phyloP scores from a whole-genome alignment of 2,888 invertebrate genomes.

The Andrena haemorrhoa region DNA sequence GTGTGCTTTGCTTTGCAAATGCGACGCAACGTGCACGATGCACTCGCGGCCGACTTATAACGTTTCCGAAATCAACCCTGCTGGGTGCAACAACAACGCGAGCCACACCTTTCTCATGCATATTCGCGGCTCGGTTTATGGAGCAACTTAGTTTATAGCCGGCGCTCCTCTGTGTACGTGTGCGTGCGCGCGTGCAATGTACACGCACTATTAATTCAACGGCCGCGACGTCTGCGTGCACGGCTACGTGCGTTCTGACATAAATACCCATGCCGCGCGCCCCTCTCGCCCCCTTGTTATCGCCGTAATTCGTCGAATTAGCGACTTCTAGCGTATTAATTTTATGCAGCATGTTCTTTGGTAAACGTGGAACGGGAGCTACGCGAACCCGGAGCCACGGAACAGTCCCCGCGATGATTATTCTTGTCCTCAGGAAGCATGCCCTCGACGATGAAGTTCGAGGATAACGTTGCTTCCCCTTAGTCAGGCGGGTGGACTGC shows the following conservation, averaged over 20 bases:
- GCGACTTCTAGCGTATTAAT: slow-evolving; percentile 34
- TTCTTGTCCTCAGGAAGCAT: not conserved
- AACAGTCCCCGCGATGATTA: not conserved
- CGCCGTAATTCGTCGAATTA: slow-evolving; percentile 54
- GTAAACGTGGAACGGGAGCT: not conserved
- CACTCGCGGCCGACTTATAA: slow-evolving; percentile 77
- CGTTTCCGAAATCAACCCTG: slow-evolving; percentile 79
- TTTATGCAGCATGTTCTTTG: not conserved
- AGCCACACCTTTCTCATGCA: slow-evolving; percentile 81
- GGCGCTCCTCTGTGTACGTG: slow-evolving; percentile 30
- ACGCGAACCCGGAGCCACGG: not conserved
- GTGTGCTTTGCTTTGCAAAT: slow-evolving; percentile 80
- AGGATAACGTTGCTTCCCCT: not conserved
- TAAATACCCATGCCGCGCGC: slow-evolving; percentile 34
- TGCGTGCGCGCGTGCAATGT: slow-evolving; percentile 45
- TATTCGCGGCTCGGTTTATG: slow-evolving; percentile 78
- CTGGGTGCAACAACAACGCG: slow-evolving; percentile 67
- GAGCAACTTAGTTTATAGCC: slow-evolving; percentile 74
- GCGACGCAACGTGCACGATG: slow-evolving; percentile 72
- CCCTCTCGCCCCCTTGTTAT: slow-evolving; percentile 21
- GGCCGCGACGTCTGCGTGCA: slow-evolving; percentile 40
- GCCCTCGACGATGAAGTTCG: not conserved
- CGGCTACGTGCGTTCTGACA: slow-evolving; percentile 39
- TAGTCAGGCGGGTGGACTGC: not conserved
- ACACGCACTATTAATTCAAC: slow-evolving; percentile 78